phyloP scores from a whole-genome alignment of 2,888 invertebrate genomes.

The Acrobasis consociella region DNA sequence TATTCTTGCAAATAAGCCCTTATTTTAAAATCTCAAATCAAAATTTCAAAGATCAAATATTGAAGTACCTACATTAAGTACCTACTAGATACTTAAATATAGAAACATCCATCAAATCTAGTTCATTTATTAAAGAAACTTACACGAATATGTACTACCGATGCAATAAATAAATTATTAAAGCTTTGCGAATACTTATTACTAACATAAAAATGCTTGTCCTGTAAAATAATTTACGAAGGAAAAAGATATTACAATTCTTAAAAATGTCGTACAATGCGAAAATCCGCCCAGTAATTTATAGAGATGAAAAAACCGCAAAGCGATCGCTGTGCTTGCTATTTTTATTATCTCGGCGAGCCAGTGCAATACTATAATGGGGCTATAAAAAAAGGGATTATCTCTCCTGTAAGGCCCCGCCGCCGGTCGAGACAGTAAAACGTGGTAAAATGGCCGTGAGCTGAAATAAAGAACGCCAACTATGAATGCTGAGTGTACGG shows the following conservation, averaged over 20 bases:
- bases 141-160: no score
- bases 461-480: slow-evolving; percentile 33
- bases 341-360: slow-evolving; percentile 38
- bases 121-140: no score
- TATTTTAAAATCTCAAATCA: no score
- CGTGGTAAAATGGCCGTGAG: slow-evolving; percentile 50
- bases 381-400: slow-evolving; percentile 50
- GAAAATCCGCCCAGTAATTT: slow-evolving; percentile 11
- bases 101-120: no score
- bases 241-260: slow-evolving; percentile 2
- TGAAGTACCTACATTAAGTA: no score
- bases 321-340: slow-evolving; percentile 15
- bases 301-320: slow-evolving; percentile 16
- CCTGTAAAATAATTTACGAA: background rate
- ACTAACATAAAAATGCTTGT: background rate
- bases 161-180: no score
- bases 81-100: no score
- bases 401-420: slow-evolving; percentile 50
- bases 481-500: slow-evolving; percentile 8
- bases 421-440: slow-evolving; percentile 43
- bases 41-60: no score
- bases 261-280: slow-evolving; percentile 5
- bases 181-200: background rate
- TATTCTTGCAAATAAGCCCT: no score
- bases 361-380: slow-evolving; percentile 46